A percentile compares a stretch with the other conserved stretches of the same genome.
Conservation (phyloP, 2,113 vertebrate genomes). For the Dasyprocta punctata region DNA sequence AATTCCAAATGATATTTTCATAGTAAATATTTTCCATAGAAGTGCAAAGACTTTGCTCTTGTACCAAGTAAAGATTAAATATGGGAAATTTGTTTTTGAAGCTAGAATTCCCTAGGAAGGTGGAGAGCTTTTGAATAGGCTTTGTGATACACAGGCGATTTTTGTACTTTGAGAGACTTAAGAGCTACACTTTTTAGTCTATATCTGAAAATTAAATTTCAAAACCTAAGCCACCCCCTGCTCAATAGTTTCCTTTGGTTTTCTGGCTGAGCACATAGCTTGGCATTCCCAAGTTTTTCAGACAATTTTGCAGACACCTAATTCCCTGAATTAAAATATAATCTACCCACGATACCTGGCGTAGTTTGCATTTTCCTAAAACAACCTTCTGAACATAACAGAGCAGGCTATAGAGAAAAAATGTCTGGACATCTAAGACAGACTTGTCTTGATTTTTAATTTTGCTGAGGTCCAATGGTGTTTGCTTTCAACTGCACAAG, state of each 20-base stretch:
- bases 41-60: not conserved
- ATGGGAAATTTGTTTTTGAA: constrained; percentile 37
- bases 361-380: not conserved
- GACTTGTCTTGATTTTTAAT: not conserved
- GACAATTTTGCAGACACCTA: not conserved
- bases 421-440: not conserved
- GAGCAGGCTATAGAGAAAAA: not conserved
- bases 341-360: not conserved
- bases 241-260: not conserved
- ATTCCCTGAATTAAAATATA: constrained; percentile 33
- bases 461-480: not conserved
- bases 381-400: not conserved
- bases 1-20: constrained; percentile 52
- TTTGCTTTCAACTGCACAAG: not conserved
- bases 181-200: not conserved
- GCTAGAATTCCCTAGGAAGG: constrained; percentile 32
- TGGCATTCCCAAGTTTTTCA: not conserved
- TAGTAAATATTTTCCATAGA: constrained; percentile 19
- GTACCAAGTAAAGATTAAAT: constrained; percentile 22
- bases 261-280: not conserved
- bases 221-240: not conserved
- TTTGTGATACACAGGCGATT: not conserved
- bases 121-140: not conserved
- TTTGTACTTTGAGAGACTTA: constrained; percentile 31
- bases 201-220: constrained; percentile 45